These are phyloP conservation scores for Callyntrura guangdongensis DNA, from an alignment of 2,888 invertebrate species.

Conservation along the genomic window DNA sequence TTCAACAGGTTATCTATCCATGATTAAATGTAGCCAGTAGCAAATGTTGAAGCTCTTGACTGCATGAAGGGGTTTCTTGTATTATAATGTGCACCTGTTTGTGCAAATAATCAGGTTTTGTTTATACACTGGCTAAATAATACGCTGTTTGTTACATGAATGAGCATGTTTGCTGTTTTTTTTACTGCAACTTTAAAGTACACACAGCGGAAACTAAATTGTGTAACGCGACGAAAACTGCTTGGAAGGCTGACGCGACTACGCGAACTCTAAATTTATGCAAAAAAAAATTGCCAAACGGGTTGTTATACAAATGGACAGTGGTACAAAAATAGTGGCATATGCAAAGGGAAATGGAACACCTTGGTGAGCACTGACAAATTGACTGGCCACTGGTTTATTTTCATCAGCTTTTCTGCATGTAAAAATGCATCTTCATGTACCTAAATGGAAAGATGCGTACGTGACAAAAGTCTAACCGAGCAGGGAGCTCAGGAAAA, in stretches of 20 bases:
- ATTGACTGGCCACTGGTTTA: constrained; percentile 42
- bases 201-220: constrained; percentile 1
- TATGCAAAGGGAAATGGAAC: constrained; percentile 25
- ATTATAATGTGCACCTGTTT: neutral
- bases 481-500: constrained; percentile 69
- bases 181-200: neutral
- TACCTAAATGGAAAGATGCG: constrained; percentile 71
- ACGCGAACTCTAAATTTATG: constrained; percentile 29
- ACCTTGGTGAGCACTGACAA: constrained; percentile 52
- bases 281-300: constrained; percentile 28
- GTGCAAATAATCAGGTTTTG: neutral
- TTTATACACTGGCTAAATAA: neutral
- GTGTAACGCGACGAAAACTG: neutral
- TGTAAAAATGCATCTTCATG: constrained; percentile 66
- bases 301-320: constrained; percentile 21
- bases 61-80: neutral
- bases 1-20: constrained; percentile 60
- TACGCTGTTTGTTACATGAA: neutral
- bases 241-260: neutral
- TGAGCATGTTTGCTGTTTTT: neutral
- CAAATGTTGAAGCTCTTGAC: neutral
- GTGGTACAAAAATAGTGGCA: constrained; percentile 11
- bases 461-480: constrained; percentile 75
- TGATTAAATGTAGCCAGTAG: constrained; percentile 1
- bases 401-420: constrained; percentile 48